Percentiles rank a stretch among this genome's conserved stretches.
Evolutionary conservation across 2,888 invertebrate species (phyloP).

Genomic region (Loripinus fragilis): DNA sequence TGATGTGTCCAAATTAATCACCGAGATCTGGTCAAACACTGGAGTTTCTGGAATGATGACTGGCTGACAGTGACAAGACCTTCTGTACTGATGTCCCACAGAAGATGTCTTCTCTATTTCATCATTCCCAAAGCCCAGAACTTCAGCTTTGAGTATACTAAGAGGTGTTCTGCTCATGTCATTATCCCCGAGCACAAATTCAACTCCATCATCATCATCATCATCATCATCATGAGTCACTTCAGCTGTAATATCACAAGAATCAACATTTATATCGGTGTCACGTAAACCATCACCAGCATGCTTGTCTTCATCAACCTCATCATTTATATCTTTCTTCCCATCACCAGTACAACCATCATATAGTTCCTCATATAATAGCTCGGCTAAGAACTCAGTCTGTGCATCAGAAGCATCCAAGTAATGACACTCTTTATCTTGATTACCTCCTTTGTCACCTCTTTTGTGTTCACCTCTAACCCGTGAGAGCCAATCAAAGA

Average conservation of each 20-base stretch:
- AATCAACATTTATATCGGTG: neutral
- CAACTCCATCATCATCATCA: neutral
- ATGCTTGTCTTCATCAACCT: neutral
- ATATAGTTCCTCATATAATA: slow-evolving; percentile 11
- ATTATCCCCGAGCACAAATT: neutral
- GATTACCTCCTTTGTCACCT: neutral
- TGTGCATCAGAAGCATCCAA: neutral
- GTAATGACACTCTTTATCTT: neutral
- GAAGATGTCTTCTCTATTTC: neutral
- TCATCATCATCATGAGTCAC: neutral
- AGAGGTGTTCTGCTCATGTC: slow-evolving; percentile 8
- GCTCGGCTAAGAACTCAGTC: slow-evolving; percentile 15
- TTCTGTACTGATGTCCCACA: neutral
- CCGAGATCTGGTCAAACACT: slow-evolving; percentile 19
- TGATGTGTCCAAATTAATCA: neutral
- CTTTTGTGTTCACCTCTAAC: slow-evolving; percentile 15
- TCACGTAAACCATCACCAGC: neutral
- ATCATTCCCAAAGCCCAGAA: slow-evolving; percentile 8
- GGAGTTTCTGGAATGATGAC: slow-evolving; percentile 35
- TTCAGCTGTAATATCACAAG: slow-evolving; percentile 14
- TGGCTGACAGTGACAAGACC: neutral
- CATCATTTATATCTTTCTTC: neutral
- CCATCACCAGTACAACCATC: slow-evolving; percentile 1
- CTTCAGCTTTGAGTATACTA: slow-evolving; percentile 15
- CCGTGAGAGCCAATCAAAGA: slow-evolving; percentile 42